Base-by-base conservation (phyloP, 2,888 invertebrate genomes). In the Parasteatoda lunata region DNA sequence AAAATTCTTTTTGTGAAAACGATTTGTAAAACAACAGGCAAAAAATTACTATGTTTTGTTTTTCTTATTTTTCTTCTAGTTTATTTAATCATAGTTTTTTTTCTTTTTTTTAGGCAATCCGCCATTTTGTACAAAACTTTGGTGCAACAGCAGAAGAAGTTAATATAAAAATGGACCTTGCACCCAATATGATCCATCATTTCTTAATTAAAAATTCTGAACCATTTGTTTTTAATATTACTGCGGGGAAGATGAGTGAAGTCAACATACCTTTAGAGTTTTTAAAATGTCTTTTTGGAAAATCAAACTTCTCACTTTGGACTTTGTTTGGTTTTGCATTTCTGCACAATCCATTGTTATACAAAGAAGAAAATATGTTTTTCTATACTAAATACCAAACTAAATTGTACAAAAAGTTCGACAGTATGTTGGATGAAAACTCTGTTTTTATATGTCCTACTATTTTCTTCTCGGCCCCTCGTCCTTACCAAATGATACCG, bases 381-480 rank as follows among this genome's bases (percentile, higher is more conserved):
- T 47, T 45, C 54, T 82, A 54, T 51, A 45, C 15, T 5, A 48
- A 30, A 3, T 30, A 64, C 13, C 15, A 45, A 9, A 13, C 49
- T 4, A 8, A 64, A 4, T 45, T 68, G 45, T 8, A 13, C 6
- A 4, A 49, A 0, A 65, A 83, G 52, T 65, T 77, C 52, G 77
- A 83, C 51, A 47, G n/a, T n/a, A 11, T 77, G 0, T 30, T 83
- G n/a, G 84, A 84, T 48, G 78, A 84, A 4, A 15, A 78, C 45
- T 72, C 84, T 9, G 95, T 98, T 3, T 94, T 98, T 88, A 92
- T 98, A 51, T 97, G 95, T 91, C 98, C 98, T 0, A 95, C 97
- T 0, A 97, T 97, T 93, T 97, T 98, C 2, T 95, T 95, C 11
- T 94, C 96, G 8, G 97, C 98, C 0, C 96, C 96, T 0, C 95